A percentile compares a stretch with the other conserved stretches of the same genome.
Evolutionary conservation across 2,888 invertebrate genomes (phyloP).

Genomic region (Branchinecta sandiegonensis): DNA sequence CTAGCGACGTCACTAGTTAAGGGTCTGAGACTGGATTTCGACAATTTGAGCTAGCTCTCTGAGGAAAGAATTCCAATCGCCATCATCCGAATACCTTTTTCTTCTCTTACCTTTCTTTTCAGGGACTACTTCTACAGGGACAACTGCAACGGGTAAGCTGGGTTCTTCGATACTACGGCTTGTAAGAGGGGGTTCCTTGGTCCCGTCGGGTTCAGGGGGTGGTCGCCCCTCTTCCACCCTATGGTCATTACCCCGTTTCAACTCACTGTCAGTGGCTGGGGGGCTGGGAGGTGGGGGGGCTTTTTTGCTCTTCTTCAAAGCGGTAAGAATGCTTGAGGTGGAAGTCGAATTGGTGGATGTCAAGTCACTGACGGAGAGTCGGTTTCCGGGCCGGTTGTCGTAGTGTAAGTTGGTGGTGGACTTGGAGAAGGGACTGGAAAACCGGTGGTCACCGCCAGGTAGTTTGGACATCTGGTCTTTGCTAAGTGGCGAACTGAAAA

Average conservation of each 20-base stretch:
- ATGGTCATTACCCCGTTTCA: not conserved
- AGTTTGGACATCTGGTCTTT: slow-evolving; percentile 12
- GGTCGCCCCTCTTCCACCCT: not conserved
- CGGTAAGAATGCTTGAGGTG: not conserved
- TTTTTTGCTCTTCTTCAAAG: slow-evolving; percentile 5
- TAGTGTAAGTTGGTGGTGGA: not conserved
- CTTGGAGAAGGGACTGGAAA: not conserved
- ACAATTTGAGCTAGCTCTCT: not conserved
- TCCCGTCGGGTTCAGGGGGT: not conserved
- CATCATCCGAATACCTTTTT: not conserved
- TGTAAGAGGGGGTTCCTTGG: not conserved
- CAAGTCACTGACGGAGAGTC: not conserved
- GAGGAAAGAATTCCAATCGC: not conserved
- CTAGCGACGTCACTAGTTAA: not conserved
- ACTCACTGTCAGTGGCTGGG: not conserved
- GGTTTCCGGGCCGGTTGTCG: not conserved
- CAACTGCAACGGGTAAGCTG: not conserved
- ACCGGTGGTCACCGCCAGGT: not conserved
- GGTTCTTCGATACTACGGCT: not conserved
- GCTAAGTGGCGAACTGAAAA: not conserved
- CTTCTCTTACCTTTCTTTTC: slow-evolving; percentile 14
- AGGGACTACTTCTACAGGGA: not conserved
- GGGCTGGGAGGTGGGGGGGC: not conserved
- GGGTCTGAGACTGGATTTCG: too few relatives aligned
- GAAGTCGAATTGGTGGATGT: not conserved